Conservation (phyloP, 1,140 invertebrate species). For the Orius insidiosus region DNA sequence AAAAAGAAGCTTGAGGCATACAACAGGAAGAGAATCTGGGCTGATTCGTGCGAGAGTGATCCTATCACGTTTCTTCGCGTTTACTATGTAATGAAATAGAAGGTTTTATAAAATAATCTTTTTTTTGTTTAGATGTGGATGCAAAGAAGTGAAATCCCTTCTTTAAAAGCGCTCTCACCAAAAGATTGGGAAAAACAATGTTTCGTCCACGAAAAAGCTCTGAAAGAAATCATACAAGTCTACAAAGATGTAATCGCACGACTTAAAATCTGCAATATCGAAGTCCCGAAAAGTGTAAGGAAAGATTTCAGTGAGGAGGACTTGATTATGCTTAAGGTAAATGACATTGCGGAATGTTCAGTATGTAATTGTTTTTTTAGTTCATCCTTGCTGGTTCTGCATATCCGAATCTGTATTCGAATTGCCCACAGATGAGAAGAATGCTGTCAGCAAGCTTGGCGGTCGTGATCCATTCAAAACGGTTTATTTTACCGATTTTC, state of each 20-base stretch:
- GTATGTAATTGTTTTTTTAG: slow-evolving; percentile 26
- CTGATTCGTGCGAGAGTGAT: slow-evolving; percentile 67
- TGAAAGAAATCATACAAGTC: slow-evolving; percentile 41
- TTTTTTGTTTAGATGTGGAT: slow-evolving; percentile 14
- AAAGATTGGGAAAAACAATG: slow-evolving; percentile 53
- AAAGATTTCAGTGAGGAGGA: too few species aligned
- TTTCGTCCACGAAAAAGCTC: slow-evolving; percentile 49
- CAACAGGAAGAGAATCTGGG: slow-evolving; percentile 61
- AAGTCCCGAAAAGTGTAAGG: too few species aligned
- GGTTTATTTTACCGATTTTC: slow-evolving; percentile 54
- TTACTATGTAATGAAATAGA: slow-evolving; percentile 54
- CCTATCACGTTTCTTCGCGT: slow-evolving; percentile 64
- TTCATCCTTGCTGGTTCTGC: slow-evolving; percentile 63
- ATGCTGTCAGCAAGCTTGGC: slow-evolving; percentile 39
- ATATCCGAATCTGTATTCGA: slow-evolving; percentile 79
- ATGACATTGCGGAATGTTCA: too few species aligned
- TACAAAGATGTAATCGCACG: too few species aligned
- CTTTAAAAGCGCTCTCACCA: slow-evolving; percentile 23
- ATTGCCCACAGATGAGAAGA: slow-evolving; percentile 37
- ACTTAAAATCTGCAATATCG: too few species aligned
- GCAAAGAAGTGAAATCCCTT: slow-evolving; percentile 8
- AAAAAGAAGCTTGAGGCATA: slow-evolving; percentile 51
- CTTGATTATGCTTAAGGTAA: too few species aligned
- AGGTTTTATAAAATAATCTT: too few species aligned
- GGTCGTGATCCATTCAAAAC: slow-evolving; percentile 58